A percentile compares a stretch with the other conserved stretches of the same genome.
phyloP scores from a whole-genome alignment of 2,797 vertebrate species.

The Hafferia zeledoni region DNA sequence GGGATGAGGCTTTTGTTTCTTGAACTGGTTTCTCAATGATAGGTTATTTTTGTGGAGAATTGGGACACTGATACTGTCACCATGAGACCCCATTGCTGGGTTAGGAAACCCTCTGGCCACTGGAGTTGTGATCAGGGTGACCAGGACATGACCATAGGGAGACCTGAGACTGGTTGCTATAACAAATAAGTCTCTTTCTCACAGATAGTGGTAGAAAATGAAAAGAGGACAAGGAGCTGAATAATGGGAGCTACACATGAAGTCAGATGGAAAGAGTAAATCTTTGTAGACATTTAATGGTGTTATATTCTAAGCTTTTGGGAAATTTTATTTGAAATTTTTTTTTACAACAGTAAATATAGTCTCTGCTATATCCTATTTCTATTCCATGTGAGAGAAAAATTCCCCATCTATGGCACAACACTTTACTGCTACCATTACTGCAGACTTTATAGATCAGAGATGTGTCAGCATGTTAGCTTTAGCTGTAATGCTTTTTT shows the following conservation, averaged over 20 bases:
- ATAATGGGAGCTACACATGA: slow-evolving; percentile 32
- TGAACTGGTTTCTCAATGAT: not conserved
- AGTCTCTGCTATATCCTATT: slow-evolving; percentile 67
- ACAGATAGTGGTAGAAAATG: not conserved
- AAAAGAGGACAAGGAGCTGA: slow-evolving; percentile 18
- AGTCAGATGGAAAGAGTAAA: slow-evolving; percentile 71
- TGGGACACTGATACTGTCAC: not conserved
- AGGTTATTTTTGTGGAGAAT: not conserved
- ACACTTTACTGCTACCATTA: slow-evolving; percentile 75
- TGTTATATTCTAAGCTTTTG: slow-evolving; percentile 72
- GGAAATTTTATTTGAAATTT: slow-evolving; percentile 70
- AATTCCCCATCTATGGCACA: slow-evolving; percentile 70
- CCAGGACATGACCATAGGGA: not conserved
- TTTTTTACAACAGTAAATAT: slow-evolving; percentile 71
- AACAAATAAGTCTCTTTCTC: not conserved
- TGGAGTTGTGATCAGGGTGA: not conserved
- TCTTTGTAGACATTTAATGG: slow-evolving; percentile 63
- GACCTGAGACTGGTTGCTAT: not conserved
- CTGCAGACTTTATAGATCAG: slow-evolving; percentile 79
- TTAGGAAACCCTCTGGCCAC: not conserved
- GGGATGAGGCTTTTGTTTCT: not conserved
- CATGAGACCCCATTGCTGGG: not conserved
- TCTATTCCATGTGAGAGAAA: slow-evolving; percentile 68
- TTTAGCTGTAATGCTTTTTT: slow-evolving; percentile 75
- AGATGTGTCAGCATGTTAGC: slow-evolving; percentile 77